Percentiles rank a stretch among this genome's conserved stretches.
Evolutionary conservation across 2,888 invertebrate genomes (phyloP).

Genomic region (Xestia ashworthii): DNA sequence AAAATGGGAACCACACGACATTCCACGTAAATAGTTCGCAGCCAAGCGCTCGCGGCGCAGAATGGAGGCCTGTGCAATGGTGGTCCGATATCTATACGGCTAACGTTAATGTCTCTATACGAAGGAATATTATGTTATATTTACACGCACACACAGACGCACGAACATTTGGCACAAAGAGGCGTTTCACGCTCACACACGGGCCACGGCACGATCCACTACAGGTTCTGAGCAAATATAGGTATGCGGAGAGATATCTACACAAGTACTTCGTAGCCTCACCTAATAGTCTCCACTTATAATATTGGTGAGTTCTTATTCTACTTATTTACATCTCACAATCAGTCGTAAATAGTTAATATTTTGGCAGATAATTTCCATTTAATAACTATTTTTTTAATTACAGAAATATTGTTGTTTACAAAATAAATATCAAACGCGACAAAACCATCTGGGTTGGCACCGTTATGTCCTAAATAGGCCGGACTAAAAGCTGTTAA

Average conservation of each 20-base stretch:
- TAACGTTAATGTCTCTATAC: constrained; percentile 75
- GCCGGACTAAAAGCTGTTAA: constrained; percentile 87
- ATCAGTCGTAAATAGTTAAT: constrained; percentile 88
- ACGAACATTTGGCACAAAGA: constrained; percentile 89
- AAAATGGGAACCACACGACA: constrained; percentile 60
- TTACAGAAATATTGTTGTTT: constrained; percentile 72
- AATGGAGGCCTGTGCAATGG: constrained; percentile 39
- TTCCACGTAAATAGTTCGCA: constrained; percentile 45
- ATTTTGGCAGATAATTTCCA: constrained; percentile 87
- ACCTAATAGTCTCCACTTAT: constrained; percentile 81
- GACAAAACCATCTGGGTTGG: constrained; percentile 80
- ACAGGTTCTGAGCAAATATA: constrained; percentile 90
- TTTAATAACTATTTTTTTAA: constrained; percentile 75
- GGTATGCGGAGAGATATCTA: constrained; percentile 88
- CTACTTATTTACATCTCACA: constrained; percentile 90
- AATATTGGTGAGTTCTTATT: constrained; percentile 86
- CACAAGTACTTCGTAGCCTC: constrained; percentile 83
- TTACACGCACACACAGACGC: constrained; percentile 80
- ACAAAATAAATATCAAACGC: constrained; percentile 76
- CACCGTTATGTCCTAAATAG: constrained; percentile 85
- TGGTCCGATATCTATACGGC: constrained; percentile 69
- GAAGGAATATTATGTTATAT: constrained; percentile 77
- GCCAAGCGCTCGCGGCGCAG: constrained; percentile 46
- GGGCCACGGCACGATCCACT: constrained; percentile 80
- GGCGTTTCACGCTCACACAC: constrained; percentile 85